A percentile compares a stretch with the other conserved stretches of the same genome.
phyloP scores from a whole-genome alignment of 2,113 vertebrate species.

The Chauna torquata region DNA sequence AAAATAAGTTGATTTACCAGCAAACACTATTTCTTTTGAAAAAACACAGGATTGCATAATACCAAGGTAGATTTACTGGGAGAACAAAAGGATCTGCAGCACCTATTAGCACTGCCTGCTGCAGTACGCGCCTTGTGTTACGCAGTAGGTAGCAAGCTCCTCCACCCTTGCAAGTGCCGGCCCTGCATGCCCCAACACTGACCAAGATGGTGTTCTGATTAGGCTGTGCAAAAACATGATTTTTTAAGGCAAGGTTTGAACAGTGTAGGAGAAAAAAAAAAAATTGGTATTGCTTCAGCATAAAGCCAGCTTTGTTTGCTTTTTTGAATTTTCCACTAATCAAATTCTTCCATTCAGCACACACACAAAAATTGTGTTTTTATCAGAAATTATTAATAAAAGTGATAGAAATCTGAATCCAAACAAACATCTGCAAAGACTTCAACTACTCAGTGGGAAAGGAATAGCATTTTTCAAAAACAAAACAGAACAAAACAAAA shows the following conservation, averaged over 20 bases:
- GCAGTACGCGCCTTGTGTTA: not conserved
- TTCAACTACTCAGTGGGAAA: not conserved
- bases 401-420: not conserved
- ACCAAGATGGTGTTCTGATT: not conserved
- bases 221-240: not conserved
- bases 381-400: not conserved
- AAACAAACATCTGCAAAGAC: not conserved
- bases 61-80: not conserved
- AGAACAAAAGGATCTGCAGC: not conserved
- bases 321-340: not conserved
- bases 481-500: not conserved
- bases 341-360: not conserved
- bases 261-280: not conserved
- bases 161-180: fast-evolving
- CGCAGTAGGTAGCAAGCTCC: not conserved
- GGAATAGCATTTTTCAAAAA: not conserved
- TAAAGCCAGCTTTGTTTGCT: not conserved
- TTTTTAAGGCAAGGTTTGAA: not conserved
- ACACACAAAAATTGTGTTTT: not conserved
- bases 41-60: not conserved
- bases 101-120: not conserved
- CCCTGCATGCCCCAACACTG: not conserved
- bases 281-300: not conserved
- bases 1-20: not conserved
- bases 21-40: not conserved